Base-by-base conservation (phyloP, 2,797 vertebrate species). In the Miichthys miiuy region DNA sequence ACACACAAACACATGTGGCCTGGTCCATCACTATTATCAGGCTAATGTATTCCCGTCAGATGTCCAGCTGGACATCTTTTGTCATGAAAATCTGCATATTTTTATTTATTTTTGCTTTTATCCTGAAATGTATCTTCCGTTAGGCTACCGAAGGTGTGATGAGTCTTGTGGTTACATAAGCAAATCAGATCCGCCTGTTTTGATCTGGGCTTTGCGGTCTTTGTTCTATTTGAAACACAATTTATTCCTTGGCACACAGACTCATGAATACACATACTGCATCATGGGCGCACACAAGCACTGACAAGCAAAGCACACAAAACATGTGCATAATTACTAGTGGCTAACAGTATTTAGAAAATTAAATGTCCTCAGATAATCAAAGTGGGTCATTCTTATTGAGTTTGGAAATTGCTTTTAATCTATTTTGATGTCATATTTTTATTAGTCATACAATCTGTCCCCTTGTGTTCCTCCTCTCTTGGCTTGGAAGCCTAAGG, bases 51-150 rank as follows among this genome's bases (percentile, higher is more conserved):
- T 75, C 80, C 67, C 82, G 68, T 87, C 80, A 85, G 83, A 79
- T 44, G 46, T 65, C 86, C 90, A 91, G 88, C 84, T 90, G 91
- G 78, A 30, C 57, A 14, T 72, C 91, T 85, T 91, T 94, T 92
- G 85, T 92, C 69, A 84, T 94, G 84, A 87, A 92, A 89, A 94
- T 93, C 62, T 71, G 70, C 81, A 65, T 48, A 25, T 85, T 88
- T 85, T 80, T n/a, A 74, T 79, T 58, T 87, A 38, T 38, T 9
- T 9, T 38, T 9, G 34, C 90, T 92, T 94, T 93, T 87, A 91
- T 93, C 89, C 85, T 48, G 47, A 83, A 79, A 84, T 68, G 68
- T 42, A 54, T 77, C 57, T 82, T 81, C 71, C 8, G 1, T 57
- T 50, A 38, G 34, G 34, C 34, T 9, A 41, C 62, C 42, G 6